Evolutionary conservation across 2,113 vertebrate genomes (phyloP), one percentile per base, ranked within the genome.

Genomic region (Sinocyclocheilus anophthalmus): DNA sequence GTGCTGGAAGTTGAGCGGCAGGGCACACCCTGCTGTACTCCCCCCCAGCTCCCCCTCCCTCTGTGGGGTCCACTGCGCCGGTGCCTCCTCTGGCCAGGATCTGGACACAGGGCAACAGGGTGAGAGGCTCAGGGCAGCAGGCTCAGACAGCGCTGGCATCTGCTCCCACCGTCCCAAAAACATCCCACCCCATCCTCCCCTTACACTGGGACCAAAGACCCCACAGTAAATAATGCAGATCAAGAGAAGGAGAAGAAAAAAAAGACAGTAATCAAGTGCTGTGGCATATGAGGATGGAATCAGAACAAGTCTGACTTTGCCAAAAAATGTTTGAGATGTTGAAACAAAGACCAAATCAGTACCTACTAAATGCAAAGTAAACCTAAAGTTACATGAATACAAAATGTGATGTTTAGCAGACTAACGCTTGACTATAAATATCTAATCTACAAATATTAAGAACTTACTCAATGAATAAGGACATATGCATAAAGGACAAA

Each of bases 1-100:
- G 94, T 95, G 93, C 92, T 96, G 94, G 93, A 95, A 95, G 94
- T 95, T 94, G 94, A 95, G 93, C 92, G 94, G 94, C 93, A 95
- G 94, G 92, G 93, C 94, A 92, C 93, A 93, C 94, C 94, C 94
- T 93, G 94, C 94, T 88, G 92, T 93, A 93, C 94, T 93, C 93
- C 94, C 81, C 94, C 94, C 93, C 93, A 93, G 94, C 93, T 94
- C 93, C 93, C 93, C 94, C 93, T 93, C 94, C 93, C 92, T 94
- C 94, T 93, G 93, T 91, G 92, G 94, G 93, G 91, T 94, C 94
- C 93, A 94, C 91, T 94, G 93, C 90, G 92, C 92, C 91, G 93
- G 93, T 91, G 93, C 94, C 88, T 95, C 94, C 91, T 95, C 94
- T 94, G 92, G 93, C 94, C 95, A 95, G 95, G 93, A 95, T 96